Evolutionary conservation across 2,888 invertebrate genomes (phyloP).

Genomic region (Pseudoips prasinana): DNA sequence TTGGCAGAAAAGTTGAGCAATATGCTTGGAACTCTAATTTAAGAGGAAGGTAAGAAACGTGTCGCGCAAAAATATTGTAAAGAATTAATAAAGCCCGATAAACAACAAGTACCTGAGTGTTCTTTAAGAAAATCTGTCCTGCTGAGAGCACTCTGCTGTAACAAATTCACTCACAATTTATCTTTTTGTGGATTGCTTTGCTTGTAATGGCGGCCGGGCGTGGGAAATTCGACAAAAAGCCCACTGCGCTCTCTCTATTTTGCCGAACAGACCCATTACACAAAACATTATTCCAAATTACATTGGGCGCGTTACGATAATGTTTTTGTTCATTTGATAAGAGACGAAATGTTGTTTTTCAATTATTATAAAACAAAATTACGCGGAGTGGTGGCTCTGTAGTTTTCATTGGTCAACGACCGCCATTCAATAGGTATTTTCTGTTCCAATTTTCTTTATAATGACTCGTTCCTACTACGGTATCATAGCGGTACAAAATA

Average conservation of each 20-base stretch:
- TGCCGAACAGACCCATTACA: constrained; percentile 62
- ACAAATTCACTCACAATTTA: constrained; percentile 71
- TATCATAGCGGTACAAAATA: constrained; percentile 1
- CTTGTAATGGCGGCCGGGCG: constrained; percentile 43
- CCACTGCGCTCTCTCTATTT: constrained; percentile 55
- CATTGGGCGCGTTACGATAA: constrained; percentile 64
- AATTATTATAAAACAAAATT: constrained; percentile 46
- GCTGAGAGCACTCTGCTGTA: constrained; percentile 67
- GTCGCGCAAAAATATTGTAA: constrained; percentile 22
- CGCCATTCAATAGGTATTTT: constrained; percentile 20
- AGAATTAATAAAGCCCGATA: constrained; percentile 57
- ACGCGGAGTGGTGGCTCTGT: constrained; percentile 24
- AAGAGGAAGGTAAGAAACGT: too few species aligned
- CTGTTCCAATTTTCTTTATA: constrained; percentile 26
- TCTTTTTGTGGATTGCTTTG: constrained; percentile 71
- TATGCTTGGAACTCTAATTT: too few species aligned
- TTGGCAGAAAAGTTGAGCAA: too few species aligned
- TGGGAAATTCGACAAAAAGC: constrained; percentile 42
- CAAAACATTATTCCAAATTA: constrained; percentile 74
- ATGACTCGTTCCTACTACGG: constrained; percentile 11
- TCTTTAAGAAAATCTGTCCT: constrained; percentile 64
- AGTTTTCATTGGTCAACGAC: constrained; percentile 28
- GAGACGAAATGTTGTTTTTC: constrained; percentile 55
- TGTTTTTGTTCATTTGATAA: constrained; percentile 65
- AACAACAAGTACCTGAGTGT: constrained; percentile 59